Percentiles rank a stretch among this genome's conserved stretches.
Conservation (phyloP, 2,797 vertebrate species). For the Propithecus perrieri region DNA sequence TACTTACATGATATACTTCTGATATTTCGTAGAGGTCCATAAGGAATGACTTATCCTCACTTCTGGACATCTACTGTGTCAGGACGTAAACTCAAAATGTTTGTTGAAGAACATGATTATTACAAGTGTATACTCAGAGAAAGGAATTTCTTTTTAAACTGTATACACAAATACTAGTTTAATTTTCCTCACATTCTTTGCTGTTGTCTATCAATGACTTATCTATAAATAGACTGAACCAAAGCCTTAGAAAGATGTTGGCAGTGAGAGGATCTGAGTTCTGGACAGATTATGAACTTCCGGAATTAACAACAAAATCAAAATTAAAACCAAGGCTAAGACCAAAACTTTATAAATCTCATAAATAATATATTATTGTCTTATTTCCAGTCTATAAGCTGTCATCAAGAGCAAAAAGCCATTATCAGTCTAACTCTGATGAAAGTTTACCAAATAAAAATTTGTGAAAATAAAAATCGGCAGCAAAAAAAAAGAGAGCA, state of each 20-base stretch:
- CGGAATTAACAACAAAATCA: neutral
- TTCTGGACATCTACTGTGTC: neutral
- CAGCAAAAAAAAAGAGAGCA: neutral
- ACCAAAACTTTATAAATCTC: slow-evolving; percentile 3
- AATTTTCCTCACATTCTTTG: neutral
- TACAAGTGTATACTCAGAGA: neutral
- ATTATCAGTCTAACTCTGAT: neutral
- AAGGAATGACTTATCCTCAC: neutral
- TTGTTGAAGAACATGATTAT: neutral
- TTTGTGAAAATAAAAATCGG: slow-evolving; percentile 11
- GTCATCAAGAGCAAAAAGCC: neutral
- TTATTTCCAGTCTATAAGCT: neutral
- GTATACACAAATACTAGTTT: neutral
- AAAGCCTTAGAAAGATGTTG: neutral
- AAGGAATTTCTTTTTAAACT: slow-evolving; percentile 10
- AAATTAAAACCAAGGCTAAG: neutral
- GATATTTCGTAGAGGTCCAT: neutral
- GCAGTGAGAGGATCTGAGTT: neutral
- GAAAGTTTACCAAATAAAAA: slow-evolving; percentile 30
- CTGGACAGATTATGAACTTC: neutral
- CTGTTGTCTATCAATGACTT: neutral
- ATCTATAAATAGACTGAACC: neutral
- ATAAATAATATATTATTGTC: neutral
- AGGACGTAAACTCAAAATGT: neutral
- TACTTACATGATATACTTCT: slow-evolving; percentile 12